Evolutionary conservation across 2,797 vertebrate species (phyloP).

Genomic region (Protonibea diacanthus): DNA sequence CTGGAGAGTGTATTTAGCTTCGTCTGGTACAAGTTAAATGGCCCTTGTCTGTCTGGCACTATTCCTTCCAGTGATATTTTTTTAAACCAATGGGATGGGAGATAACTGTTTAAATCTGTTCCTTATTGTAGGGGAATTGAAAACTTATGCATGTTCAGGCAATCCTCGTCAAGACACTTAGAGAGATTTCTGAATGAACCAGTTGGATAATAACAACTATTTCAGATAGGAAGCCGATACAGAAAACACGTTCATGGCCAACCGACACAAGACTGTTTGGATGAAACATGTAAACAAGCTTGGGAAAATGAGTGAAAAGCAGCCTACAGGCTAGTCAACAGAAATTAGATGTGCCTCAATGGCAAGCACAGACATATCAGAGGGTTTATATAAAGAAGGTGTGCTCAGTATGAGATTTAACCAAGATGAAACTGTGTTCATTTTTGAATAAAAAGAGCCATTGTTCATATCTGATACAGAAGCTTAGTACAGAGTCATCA

Average conservation of each 20-base stretch:
- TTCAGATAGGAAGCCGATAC: constrained; percentile 49
- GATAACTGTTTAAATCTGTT: constrained; percentile 68
- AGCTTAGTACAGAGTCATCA: not conserved
- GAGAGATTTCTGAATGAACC: constrained; percentile 73
- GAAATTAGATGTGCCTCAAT: constrained; percentile 41
- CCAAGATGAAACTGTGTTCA: not conserved
- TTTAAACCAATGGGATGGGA: constrained; percentile 42
- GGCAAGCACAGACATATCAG: constrained; percentile 44
- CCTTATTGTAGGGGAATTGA: constrained; percentile 49
- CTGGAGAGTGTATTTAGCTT: constrained; percentile 72
- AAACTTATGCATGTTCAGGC: constrained; percentile 67
- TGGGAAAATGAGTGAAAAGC: constrained; percentile 55
- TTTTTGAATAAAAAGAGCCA: not conserved
- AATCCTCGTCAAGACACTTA: constrained; percentile 47
- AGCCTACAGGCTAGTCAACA: constrained; percentile 35
- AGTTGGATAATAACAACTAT: constrained; percentile 61
- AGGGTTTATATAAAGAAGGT: constrained; percentile 41
- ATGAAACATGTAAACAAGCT: constrained; percentile 57
- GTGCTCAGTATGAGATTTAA: constrained; percentile 10
- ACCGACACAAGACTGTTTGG: constrained; percentile 37
- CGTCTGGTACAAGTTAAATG: constrained; percentile 79
- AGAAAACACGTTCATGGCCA: constrained; percentile 55
- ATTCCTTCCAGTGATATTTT: constrained; percentile 48
- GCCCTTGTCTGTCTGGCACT: constrained; percentile 77
- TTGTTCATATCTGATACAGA: not conserved